Percentiles rank a stretch among this genome's conserved stretches.
These are phyloP conservation scores for Zeus faber DNA, from an alignment of 2,113 vertebrate species.

Conservation along the genomic window DNA sequence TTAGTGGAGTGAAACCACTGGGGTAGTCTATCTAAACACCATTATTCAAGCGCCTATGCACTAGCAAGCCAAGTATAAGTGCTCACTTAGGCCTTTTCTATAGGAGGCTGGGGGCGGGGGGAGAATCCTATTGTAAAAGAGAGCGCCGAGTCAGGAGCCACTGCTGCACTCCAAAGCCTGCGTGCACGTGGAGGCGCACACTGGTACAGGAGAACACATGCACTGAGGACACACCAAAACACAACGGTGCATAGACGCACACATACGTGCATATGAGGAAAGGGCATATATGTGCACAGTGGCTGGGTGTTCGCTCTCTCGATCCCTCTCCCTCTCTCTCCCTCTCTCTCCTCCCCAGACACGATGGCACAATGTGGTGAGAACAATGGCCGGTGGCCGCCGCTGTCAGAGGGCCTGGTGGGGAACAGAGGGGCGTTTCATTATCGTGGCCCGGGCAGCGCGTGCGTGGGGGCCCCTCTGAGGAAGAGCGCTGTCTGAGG, in stretches of 20 bases:
- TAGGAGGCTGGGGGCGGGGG: slow-evolving; percentile 26
- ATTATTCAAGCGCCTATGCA: slow-evolving; percentile 56
- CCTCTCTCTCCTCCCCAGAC: slow-evolving; percentile 8
- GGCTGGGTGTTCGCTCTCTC: background rate
- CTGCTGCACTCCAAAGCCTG: background rate
- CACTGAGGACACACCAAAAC: background rate
- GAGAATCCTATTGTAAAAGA: slow-evolving; percentile 30
- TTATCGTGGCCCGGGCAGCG: slow-evolving; percentile 53
- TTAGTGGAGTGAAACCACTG: slow-evolving; percentile 47
- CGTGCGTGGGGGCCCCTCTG: slow-evolving; percentile 10
- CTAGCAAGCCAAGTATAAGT: slow-evolving; percentile 42
- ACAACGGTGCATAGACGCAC: slow-evolving; percentile 1
- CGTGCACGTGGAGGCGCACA: background rate
- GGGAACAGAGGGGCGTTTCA: slow-evolving; percentile 12
- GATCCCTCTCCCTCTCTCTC: background rate
- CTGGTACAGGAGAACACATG: background rate
- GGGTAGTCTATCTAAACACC: slow-evolving; percentile 44
- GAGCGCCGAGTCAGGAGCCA: slow-evolving; percentile 5
- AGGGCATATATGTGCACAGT: no score
- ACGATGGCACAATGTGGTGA: no score
- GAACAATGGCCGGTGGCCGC: slow-evolving; percentile 34
- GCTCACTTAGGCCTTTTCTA: slow-evolving; percentile 51
- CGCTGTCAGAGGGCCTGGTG: slow-evolving; percentile 27
- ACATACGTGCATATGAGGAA: no score
- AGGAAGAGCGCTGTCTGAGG: slow-evolving; percentile 26